Percentiles rank a stretch among this genome's conserved stretches.
These are phyloP conservation scores for Bombyx mandarina DNA, from an alignment of 1,140 invertebrate species.

Conservation along the genomic window DNA sequence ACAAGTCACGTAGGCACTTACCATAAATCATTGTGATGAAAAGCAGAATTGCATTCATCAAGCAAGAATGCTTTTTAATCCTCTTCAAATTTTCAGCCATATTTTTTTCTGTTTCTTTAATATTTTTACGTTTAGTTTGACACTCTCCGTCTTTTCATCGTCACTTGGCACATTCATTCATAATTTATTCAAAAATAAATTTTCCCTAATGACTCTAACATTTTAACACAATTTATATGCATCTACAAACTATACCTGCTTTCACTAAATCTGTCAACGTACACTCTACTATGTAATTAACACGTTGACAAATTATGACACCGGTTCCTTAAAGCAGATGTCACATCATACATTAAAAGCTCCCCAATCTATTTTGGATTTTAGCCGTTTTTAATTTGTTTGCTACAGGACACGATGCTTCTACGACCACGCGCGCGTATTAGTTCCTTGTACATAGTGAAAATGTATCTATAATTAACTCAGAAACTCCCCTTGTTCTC, in stretches of 20 bases:
- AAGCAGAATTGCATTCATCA: constrained; percentile 53
- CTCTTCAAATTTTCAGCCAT: constrained; percentile 49
- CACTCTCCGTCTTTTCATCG: constrained; percentile 52
- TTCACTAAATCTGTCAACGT: constrained; percentile 52
- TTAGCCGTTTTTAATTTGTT: constrained; percentile 26
- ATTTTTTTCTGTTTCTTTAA: constrained; percentile 16
- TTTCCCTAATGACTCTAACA: constrained; percentile 11
- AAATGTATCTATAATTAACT: constrained; percentile 32
- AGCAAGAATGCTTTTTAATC: constrained; percentile 48
- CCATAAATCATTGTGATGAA: constrained; percentile 58
- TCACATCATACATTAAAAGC: constrained; percentile 39
- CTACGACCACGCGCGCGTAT: constrained; percentile 29
- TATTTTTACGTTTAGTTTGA: constrained; percentile 29
- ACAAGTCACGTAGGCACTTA: constrained; percentile 29
- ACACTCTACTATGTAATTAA: constrained; percentile 51
- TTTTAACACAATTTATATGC: constrained; percentile 41
- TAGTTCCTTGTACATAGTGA: constrained; percentile 34
- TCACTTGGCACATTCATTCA: constrained; percentile 23
- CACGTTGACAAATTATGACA: constrained; percentile 58
- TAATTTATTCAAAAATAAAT: constrained; percentile 2
- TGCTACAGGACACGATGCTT: constrained; percentile 8
- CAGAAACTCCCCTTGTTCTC: constrained; percentile 25
- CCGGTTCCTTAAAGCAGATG: constrained; percentile 43
- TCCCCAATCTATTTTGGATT: constrained; percentile 15
- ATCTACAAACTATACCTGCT: constrained; percentile 27